phyloP scores from a whole-genome alignment of 2,888 invertebrate genomes.

The Cheilosia vernalis region DNA sequence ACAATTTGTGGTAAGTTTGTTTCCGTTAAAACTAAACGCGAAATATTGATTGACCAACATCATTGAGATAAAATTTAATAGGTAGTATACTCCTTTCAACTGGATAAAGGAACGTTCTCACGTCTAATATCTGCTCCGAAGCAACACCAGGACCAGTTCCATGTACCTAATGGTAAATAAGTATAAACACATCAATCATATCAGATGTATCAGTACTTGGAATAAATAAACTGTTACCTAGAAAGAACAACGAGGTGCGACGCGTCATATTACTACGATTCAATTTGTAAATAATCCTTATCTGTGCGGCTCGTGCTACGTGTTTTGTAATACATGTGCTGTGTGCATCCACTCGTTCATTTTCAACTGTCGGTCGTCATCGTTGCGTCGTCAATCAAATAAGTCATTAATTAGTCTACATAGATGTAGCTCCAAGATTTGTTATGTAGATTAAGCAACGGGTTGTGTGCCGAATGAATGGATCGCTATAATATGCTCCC shows the following conservation, averaged over 20 bases:
- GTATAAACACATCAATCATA: conserved; percentile 59
- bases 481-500: conserved; percentile 21
- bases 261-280: conserved; percentile 8
- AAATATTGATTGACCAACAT: no score
- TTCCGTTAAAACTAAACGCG: no score
- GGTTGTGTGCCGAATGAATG: conserved; percentile 34
- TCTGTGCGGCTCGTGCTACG: conserved; percentile 8
- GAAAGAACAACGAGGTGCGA: background rate
- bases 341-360: conserved; percentile 11
- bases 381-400: conserved; percentile 42
- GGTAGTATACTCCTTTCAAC: no score
- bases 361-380: background rate
- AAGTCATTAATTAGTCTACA: conserved; percentile 68
- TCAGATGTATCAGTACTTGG: conserved; percentile 5
- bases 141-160: conserved; percentile 6
- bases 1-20: no score
- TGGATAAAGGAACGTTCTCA: no score
- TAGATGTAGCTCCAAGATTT: conserved; percentile 58
- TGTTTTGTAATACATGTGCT: conserved; percentile 30
- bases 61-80: no score
- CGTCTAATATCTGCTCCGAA: background rate
- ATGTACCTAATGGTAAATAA: conserved; percentile 37
- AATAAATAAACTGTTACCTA: background rate
- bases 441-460: conserved; percentile 52
- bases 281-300: background rate